These are phyloP conservation scores for Xestia c-nigrum DNA, from an alignment of 2,888 invertebrate genomes.

Conservation along the genomic window DNA sequence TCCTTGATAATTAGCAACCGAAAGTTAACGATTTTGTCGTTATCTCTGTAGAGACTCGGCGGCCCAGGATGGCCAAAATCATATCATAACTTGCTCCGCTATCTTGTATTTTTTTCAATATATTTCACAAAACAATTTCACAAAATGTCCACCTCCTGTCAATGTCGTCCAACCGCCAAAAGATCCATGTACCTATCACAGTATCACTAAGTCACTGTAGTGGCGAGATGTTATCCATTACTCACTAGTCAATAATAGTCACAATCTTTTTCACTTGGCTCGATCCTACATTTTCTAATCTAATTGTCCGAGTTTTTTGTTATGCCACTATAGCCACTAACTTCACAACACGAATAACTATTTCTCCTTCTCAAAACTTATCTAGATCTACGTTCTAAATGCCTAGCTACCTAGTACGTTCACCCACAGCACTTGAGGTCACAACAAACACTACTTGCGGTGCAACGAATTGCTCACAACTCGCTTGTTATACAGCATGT, in stretches of 20 bases:
- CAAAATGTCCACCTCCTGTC: background rate
- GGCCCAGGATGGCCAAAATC: too few species aligned
- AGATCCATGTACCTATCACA: background rate
- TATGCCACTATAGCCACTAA: background rate
- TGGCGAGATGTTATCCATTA: background rate
- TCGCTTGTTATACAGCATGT: slow-evolving; percentile 9
- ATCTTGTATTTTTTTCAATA: background rate
- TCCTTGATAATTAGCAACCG: too few species aligned
- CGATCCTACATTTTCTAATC: background rate
- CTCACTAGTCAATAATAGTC: background rate
- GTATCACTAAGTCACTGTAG: background rate
- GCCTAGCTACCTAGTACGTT: slow-evolving; percentile 32
- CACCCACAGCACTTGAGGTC: slow-evolving; percentile 45
- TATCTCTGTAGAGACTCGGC: too few species aligned
- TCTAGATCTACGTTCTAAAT: slow-evolving; percentile 20
- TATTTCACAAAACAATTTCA: background rate
- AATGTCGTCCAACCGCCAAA: background rate
- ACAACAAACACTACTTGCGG: slow-evolving; percentile 19
- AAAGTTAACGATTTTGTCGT: too few species aligned
- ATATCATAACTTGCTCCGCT: background rate
- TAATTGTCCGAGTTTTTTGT: background rate
- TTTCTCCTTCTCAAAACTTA: slow-evolving; percentile 1
- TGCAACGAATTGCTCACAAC: slow-evolving; percentile 38
- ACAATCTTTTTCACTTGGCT: background rate
- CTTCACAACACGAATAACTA: slow-evolving; percentile 7